Conservation (phyloP, 1,140 invertebrate genomes). For the Drosophila nebulosa region DNA sequence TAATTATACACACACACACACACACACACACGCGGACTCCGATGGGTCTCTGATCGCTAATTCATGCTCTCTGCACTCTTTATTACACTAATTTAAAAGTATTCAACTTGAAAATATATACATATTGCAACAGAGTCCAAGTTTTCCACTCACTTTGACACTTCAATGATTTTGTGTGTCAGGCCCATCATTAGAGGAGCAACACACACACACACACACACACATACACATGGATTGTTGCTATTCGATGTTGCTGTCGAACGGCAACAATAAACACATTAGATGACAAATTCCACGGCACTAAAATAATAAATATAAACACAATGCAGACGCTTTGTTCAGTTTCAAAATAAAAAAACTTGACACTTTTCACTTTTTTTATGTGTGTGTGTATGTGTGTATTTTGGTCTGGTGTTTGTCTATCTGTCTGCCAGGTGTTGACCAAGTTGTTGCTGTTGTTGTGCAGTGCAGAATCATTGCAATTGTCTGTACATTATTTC, state of each 20-base stretch:
- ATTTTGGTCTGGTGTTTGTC: conserved; percentile 7
- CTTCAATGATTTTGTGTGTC: conserved; percentile 67
- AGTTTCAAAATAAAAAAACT: not conserved
- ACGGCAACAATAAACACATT: conserved; percentile 15
- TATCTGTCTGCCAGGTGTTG: not conserved
- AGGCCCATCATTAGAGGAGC: not conserved
- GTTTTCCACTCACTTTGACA: conserved; percentile 43
- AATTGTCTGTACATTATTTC: not conserved
- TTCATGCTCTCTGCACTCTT: not conserved
- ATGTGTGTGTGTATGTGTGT: not conserved
- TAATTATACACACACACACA: conserved; percentile 47
- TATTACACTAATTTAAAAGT: conserved; percentile 3
- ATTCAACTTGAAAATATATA: not conserved
- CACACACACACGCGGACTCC: conserved; percentile 13
- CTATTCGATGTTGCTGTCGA: not conserved
- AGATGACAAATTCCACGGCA: conserved; percentile 41
- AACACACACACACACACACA: too few species aligned
- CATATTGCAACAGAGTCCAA: conserved; percentile 16
- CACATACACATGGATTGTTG: too few species aligned
- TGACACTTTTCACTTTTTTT: conserved; percentile 61
- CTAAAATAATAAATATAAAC: conserved; percentile 37
- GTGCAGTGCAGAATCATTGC: not conserved
- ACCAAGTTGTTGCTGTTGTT: not conserved
- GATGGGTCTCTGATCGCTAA: conserved; percentile 13
- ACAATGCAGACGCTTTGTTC: conserved; percentile 11